phyloP scores from a whole-genome alignment of 2,888 invertebrate genomes.

The Merodon equestris region DNA sequence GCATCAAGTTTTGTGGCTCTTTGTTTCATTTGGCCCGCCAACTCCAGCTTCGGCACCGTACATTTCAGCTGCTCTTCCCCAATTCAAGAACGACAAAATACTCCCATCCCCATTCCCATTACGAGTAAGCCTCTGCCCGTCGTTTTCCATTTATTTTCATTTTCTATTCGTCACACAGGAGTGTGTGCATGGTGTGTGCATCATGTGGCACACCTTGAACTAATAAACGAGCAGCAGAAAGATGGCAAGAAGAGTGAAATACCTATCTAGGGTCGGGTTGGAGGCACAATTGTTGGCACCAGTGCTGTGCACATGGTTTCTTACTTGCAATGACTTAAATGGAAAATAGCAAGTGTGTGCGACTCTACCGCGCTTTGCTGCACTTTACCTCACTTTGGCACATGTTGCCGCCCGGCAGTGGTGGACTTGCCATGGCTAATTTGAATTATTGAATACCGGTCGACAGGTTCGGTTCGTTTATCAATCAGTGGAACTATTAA shows the following conservation, averaged over 20 bases:
- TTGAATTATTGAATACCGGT: conserved; percentile 44
- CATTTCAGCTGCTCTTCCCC: conserved; percentile 24
- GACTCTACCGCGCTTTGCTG: background rate
- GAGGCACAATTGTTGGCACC: conserved; percentile 47
- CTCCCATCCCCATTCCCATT: conserved; percentile 14
- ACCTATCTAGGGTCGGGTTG: conserved; percentile 65
- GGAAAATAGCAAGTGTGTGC: conserved; percentile 44
- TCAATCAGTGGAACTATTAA: conserved; percentile 46
- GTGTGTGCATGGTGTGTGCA: conserved; percentile 28
- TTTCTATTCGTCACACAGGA: conserved; percentile 35
- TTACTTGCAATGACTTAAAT: conserved; percentile 19
- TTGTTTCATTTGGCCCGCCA: conserved; percentile 47
- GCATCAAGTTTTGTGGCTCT: conserved; percentile 36
- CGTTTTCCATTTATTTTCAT: conserved; percentile 12
- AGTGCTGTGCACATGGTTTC: conserved; percentile 39
- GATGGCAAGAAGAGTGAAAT: conserved; percentile 63
- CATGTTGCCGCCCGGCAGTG: conserved; percentile 12
- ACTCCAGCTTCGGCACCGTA: conserved; percentile 27
- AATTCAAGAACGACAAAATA: no score
- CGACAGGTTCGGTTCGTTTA: conserved; percentile 41
- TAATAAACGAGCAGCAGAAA: conserved; percentile 55
- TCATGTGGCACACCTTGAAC: conserved; percentile 67
- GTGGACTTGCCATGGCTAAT: conserved; percentile 58
- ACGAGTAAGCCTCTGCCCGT: conserved; percentile 16
- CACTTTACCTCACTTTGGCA: conserved; percentile 34